Conservation (phyloP, 1,140 invertebrate species). For the Pogonognathellus flavescens region DNA sequence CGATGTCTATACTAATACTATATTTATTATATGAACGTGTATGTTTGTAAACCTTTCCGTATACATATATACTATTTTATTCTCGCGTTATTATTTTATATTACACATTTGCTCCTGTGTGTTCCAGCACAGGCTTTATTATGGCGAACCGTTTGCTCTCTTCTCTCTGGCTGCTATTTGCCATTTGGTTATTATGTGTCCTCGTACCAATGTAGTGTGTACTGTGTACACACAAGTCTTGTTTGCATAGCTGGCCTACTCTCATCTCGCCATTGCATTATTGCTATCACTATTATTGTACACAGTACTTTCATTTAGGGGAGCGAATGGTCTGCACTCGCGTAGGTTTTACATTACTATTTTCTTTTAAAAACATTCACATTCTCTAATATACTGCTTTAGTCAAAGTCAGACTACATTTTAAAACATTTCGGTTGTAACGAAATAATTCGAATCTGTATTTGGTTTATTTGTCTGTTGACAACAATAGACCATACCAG, state of each 20-base stretch:
- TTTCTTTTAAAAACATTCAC: neutral
- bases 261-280: conserved; percentile 12
- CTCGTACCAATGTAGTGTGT: conserved; percentile 37
- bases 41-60: too few species aligned
- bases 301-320: conserved; percentile 5
- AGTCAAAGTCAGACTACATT: too few species aligned
- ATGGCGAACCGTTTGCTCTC: conserved; percentile 19
- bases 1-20: too few species aligned
- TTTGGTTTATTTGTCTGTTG: too few species aligned
- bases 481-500: too few species aligned
- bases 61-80: too few species aligned
- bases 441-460: too few species aligned
- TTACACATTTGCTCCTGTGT: conserved; percentile 15
- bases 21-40: too few species aligned
- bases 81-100: neutral
- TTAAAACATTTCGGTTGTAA: too few species aligned
- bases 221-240: conserved; percentile 38
- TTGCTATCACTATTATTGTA: conserved; percentile 1
- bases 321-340: neutral
- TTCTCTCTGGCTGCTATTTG: conserved; percentile 8
- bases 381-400: too few species aligned
- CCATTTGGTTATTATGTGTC: conserved; percentile 11
- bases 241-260: conserved; percentile 43
- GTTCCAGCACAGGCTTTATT: neutral
- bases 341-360: conserved; percentile 8